Base-by-base conservation (phyloP, 2,888 invertebrate species). In the Melolontha melolontha region DNA sequence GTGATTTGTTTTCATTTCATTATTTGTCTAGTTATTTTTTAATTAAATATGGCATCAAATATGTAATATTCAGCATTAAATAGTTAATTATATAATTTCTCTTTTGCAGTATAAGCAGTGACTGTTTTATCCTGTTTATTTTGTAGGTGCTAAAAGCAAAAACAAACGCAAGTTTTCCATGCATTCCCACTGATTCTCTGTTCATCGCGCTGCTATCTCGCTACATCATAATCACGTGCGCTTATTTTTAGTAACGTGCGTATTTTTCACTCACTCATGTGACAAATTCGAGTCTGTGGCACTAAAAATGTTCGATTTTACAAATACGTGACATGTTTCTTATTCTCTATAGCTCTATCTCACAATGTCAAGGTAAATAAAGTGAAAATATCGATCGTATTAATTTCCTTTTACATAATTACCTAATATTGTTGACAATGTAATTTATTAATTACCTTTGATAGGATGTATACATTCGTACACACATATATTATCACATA, bases 161-260 rank as follows among this genome's bases (percentile, higher is more conserved):
- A 62, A 29, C n/a, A 34, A 16, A 47, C 59, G 10, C 11, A 16
- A 29, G 16, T 17, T 34, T 47, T 62, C 59, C 59, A 44, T 62
- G 29, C 34, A 34, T 34, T 34, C 5, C 34, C 34, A 5, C 34
- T 34, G 34, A 34, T 34, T 6, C 34, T 6, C 34, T 1, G 34
- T 34, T 34, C 34, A 6, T 34, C 34, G 34, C 8, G 6, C 49
- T 34, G 14, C 51, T 52, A 27, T 27, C 29, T 29, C 51, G 27
- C 59, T 59, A 16, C 68, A 68, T 72, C 72, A 69, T 51, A 51
- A 71, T 72, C 73, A 72, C 73, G 72, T 73, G 74, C 71, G 59
- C 54, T 63, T 63, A 73, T 73, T 73, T 71, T 73, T 73, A 72
- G 71, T 71, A 71, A 63, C 70, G 68, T 66, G 74, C 71, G 72